Evolutionary conservation across 2,888 invertebrate species (phyloP).

Genomic region (Junonia oenone): DNA sequence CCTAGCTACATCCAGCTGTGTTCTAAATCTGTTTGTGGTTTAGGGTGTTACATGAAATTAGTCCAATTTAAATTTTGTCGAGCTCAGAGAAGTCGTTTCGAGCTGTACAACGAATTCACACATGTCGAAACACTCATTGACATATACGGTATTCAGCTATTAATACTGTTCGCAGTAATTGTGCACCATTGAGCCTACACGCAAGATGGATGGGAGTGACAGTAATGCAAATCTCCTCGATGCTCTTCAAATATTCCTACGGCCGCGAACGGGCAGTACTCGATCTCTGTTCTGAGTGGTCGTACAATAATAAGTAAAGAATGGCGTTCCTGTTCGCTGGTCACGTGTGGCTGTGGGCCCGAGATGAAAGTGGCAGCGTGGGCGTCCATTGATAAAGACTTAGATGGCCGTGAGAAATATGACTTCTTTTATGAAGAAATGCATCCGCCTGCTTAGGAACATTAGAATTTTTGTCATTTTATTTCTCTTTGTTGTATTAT

Average conservation of each 20-base stretch:
- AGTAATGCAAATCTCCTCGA: conserved; percentile 55
- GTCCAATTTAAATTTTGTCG: conserved; percentile 2
- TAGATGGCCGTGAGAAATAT: conserved; percentile 59
- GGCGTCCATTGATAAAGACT: conserved; percentile 49
- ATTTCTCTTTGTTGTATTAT: neutral
- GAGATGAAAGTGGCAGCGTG: conserved; percentile 72
- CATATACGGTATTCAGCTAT: conserved; percentile 29
- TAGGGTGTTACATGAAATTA: conserved; percentile 9
- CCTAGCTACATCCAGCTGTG: conserved; percentile 18
- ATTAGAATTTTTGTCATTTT: conserved; percentile 12
- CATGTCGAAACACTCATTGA: conserved; percentile 23
- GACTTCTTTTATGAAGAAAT: conserved; percentile 39
- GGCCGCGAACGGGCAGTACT: conserved; percentile 38
- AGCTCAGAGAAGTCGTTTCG: neutral
- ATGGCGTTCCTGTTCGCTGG: conserved; percentile 52
- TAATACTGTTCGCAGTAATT: conserved; percentile 38
- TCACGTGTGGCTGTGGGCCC: conserved; percentile 61
- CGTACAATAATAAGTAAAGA: conserved; percentile 48
- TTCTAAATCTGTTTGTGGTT: conserved; percentile 19
- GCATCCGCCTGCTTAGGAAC: conserved; percentile 15
- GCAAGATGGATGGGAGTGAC: conserved; percentile 52
- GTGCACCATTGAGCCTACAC: conserved; percentile 38
- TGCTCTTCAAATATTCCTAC: conserved; percentile 46
- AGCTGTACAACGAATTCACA: conserved; percentile 6
- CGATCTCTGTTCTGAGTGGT: conserved; percentile 45